Base-by-base conservation (phyloP, 2,888 invertebrate genomes). In the Alsophila aescularia region DNA sequence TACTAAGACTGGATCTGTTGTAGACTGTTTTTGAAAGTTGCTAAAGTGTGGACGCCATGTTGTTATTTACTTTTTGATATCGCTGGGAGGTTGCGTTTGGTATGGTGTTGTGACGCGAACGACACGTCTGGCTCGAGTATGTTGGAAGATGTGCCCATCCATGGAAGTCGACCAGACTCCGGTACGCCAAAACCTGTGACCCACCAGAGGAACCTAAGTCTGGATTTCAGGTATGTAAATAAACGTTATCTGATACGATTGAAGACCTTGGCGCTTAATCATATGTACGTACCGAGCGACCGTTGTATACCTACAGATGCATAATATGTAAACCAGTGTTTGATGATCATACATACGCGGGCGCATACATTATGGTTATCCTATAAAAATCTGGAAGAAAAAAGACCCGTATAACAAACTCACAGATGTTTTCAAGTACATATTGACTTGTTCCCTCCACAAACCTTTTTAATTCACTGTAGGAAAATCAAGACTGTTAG, bases 181-280 rank as follows among this genome's bases (percentile, higher is more conserved):
- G 84, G 79, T 69, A 81, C 66, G 60, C 56, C 82, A 18, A 89
- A 88, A 70, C 73, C 81, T 62, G 75, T 92, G 58, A 87, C 92
- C 48, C 97, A 97, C 90, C 97, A 97, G 88, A 94, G 97, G 82
- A 97, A 97, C 90, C 94, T 97, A 77, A 97, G 97, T 81, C 93
- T 97, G 84, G 97, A 97, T 87, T 97, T 97, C 88, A 95, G 96
- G 97, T 97, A 88, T 71, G 79, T 75, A 62, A 58, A 65, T 65
- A 50, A 50, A 50, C 29, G 24, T 8, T 24, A 24, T 24, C 24
- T 24, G 24, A 24, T 24, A 24, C 8, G 18, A 18, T 18, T 18
- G 10, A 10, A 32, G 10, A 32, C 13, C 32, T 12, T 12, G 32
- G 32, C 10, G 32, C 1, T 12, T 32, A n/a, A n/a, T 12, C 6